Evolutionary conservation across 2,797 vertebrate genomes (phyloP).

Genomic region (Sciurus carolinensis): DNA sequence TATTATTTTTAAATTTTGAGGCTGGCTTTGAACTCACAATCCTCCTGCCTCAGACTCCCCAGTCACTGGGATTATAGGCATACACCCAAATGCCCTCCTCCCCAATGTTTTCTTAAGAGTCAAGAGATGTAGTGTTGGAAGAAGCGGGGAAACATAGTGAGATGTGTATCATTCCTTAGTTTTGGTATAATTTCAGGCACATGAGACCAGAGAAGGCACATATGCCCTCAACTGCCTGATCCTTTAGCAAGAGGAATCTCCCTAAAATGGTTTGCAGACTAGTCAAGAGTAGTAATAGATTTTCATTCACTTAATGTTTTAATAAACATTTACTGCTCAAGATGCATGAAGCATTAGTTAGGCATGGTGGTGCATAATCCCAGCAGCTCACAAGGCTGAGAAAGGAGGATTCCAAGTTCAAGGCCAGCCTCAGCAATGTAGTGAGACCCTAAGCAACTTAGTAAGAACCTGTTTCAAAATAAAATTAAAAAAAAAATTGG

Average conservation of each 20-base stretch:
- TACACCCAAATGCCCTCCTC: too few species aligned
- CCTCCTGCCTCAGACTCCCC: too few species aligned
- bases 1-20: too few species aligned
- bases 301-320: not conserved
- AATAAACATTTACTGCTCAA: not conserved
- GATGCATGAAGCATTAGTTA: not conserved
- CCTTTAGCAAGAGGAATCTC: not conserved
- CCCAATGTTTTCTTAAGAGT: not conserved
- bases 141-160: not conserved
- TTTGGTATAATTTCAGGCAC: not conserved
- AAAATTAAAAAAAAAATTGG: too few species aligned
- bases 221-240: not conserved
- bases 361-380: too few species aligned
- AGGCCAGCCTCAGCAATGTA: too few species aligned
- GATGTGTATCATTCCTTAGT: not conserved
- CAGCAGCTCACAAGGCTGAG: too few species aligned
- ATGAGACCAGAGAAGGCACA: not conserved
- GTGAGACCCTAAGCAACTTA: too few species aligned
- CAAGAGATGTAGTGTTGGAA: constrained; percentile 39
- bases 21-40: too few species aligned
- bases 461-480: too few species aligned
- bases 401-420: too few species aligned
- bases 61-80: too few species aligned
- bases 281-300: not conserved
- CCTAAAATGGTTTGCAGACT: not conserved